Conservation (phyloP, 2,797 vertebrate genomes). For the Xenops minutus region DNA sequence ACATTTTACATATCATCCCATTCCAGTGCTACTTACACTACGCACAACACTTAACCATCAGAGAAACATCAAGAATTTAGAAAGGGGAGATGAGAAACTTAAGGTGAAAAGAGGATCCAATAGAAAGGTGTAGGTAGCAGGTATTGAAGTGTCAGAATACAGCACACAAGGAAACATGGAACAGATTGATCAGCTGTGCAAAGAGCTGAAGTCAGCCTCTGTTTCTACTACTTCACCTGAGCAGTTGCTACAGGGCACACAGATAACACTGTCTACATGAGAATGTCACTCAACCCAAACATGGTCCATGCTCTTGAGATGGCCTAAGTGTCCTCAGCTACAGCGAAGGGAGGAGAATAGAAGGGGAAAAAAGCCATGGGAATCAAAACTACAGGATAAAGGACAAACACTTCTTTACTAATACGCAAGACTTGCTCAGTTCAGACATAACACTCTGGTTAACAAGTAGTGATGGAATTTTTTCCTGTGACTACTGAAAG, state of each 20-base stretch:
- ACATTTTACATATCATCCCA: neutral
- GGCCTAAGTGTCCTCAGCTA: neutral
- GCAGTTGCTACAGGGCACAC: neutral
- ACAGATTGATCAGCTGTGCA: neutral
- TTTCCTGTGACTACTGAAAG: neutral
- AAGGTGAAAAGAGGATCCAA: neutral
- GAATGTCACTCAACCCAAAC: neutral
- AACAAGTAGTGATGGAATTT: neutral
- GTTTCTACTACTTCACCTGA: neutral
- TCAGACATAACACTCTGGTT: neutral
- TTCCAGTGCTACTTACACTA: neutral
- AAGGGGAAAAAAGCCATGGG: neutral
- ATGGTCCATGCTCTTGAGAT: rapidly evolving
- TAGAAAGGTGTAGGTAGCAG: neutral
- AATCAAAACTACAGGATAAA: neutral
- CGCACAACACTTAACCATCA: neutral
- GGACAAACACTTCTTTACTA: neutral
- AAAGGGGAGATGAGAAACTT: neutral
- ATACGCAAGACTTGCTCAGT: neutral
- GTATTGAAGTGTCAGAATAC: neutral
- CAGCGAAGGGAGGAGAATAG: neutral
- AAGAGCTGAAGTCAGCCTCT: neutral
- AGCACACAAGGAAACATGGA: neutral
- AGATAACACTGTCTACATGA: neutral
- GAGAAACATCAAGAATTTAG: neutral